Evolutionary conservation across 2,888 invertebrate species (phyloP), one percentile per base, ranked within the genome.

Genomic region (Hemithea aestivaria): DNA sequence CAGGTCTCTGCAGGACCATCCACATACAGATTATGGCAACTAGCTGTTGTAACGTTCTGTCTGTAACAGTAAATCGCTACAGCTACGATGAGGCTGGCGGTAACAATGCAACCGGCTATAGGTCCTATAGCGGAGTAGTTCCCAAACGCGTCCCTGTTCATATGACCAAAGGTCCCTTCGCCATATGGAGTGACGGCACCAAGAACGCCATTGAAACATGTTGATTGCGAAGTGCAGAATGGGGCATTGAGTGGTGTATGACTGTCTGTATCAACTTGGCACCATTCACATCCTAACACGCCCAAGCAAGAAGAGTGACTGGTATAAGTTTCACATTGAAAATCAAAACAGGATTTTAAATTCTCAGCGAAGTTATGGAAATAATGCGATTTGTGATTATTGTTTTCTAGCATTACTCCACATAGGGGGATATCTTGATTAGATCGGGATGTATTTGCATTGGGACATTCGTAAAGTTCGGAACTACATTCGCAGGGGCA

Each of bases 251-350:
- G 88, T 5, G 87, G 80, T 11, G 92, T 91, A 44, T 89, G 89
- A 1, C 93, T 94, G 62, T 96, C 94, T 4, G 90, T 85, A 62
- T 95, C 94, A 39, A 93, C 82, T 61, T 92, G 92, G 69, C 97
- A 97, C 97, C 97, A 97, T 68, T 96, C 96, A 75, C 97, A 97
- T 38, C 96, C 96, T 56, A 95, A 87, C 12, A 96, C 89, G 0
- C 93, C 93, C 31, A 92, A 72, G 62, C 94, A 94, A 31, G 91
- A 89, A 1, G 88, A 87, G 58, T 92, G 91, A 0, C 89, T 88
- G 23, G 79, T 61, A 65, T 91, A 92, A 5, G 83, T 76, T 63
- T 93, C 93, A 63, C 94, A 95, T 58, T 90, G 90, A 38, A 90
- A 90, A 43, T 89, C 89, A 40, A 91, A 89, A 67, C 94, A 95